Evolutionary conservation across 1,140 invertebrate genomes (phyloP).

Genomic region (Delia radicum): DNA sequence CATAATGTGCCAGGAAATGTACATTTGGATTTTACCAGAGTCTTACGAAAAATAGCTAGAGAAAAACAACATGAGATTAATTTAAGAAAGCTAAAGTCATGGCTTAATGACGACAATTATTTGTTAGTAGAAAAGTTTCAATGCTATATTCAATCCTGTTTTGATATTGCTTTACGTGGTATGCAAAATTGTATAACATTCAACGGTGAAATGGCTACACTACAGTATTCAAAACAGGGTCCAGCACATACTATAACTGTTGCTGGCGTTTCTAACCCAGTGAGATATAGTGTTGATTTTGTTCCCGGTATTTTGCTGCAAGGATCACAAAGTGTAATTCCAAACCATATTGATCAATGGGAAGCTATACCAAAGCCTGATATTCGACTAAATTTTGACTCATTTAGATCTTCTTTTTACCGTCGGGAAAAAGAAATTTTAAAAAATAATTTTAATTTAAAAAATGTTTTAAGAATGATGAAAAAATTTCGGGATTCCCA

Average conservation of each 20-base stretch:
- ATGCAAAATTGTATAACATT: not conserved
- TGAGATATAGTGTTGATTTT: not conserved
- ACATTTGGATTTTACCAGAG: not conserved
- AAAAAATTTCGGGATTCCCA: slow-evolving; percentile 5
- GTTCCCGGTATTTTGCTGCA: slow-evolving; percentile 8
- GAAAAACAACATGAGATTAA: not conserved
- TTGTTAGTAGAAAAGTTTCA: not conserved
- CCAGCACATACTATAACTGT: not conserved
- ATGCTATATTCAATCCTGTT: not conserved
- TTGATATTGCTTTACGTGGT: not conserved
- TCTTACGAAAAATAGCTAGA: not conserved
- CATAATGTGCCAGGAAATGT: not conserved
- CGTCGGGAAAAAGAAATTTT: not conserved
- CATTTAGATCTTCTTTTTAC: not conserved
- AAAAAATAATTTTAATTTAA: not conserved
- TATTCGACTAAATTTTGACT: too few species aligned
- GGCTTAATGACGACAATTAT: not conserved
- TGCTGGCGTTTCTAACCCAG: not conserved
- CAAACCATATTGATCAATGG: not conserved
- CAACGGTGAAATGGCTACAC: not conserved
- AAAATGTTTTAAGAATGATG: not conserved
- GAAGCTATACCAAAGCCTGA: slow-evolving; percentile 3
- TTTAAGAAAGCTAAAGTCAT: not conserved
- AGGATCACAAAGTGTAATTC: not conserved
- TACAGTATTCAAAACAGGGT: not conserved